Percentiles rank a stretch among this genome's conserved stretches.
Evolutionary conservation across 2,113 vertebrate genomes (phyloP).

Genomic region (Peucedramus taeniatus): DNA sequence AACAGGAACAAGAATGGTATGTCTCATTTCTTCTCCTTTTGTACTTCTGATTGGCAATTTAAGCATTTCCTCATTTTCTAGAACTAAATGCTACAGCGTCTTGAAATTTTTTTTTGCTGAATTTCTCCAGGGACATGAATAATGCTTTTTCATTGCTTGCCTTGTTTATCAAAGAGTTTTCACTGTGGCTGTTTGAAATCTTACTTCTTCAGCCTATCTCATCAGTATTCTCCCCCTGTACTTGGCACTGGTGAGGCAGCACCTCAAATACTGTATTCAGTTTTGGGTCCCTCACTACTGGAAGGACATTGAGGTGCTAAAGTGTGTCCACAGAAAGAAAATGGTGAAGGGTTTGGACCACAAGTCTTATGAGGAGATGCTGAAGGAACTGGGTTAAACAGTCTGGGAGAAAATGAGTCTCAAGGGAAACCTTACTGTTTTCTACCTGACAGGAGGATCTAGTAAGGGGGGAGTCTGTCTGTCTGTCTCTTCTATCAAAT

Average conservation of each 20-base stretch:
- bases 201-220: neutral
- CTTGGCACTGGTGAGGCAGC: fast-evolving
- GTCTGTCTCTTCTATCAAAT: neutral
- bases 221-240: neutral
- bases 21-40: neutral
- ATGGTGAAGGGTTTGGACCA: neutral
- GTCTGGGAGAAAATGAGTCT: neutral
- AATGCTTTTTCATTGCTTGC: neutral
- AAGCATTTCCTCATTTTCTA: neutral
- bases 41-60: neutral
- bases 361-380: neutral
- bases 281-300: neutral
- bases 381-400: neutral
- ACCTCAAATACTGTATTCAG: neutral
- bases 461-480: neutral
- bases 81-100: neutral
- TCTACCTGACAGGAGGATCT: neutral
- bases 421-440: fast-evolving
- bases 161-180: neutral
- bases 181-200: neutral
- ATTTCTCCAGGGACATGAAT: neutral
- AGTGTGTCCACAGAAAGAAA: neutral
- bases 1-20: neutral
- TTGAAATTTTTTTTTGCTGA: neutral
- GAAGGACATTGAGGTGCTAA: neutral